These are phyloP conservation scores for Gastrophysa polygoni DNA, from an alignment of 2,888 invertebrate genomes.

Conservation along the genomic window DNA sequence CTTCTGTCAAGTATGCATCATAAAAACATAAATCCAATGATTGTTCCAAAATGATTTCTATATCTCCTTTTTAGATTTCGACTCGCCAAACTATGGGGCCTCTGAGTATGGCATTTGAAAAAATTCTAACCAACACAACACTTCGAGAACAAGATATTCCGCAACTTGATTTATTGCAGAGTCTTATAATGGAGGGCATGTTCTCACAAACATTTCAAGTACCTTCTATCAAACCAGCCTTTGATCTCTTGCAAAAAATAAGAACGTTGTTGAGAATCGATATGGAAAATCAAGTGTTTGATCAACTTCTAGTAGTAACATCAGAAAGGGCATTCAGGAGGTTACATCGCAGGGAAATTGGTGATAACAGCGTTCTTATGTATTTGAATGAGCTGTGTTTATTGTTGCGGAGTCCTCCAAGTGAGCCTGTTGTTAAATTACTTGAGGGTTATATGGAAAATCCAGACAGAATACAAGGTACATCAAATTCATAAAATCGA, in stretches of 20 bases:
- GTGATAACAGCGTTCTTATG: conserved; percentile 36
- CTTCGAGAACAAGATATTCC: conserved; percentile 25
- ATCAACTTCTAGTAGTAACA: conserved; percentile 29
- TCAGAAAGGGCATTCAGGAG: conserved; percentile 37
- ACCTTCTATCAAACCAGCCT: conserved; percentile 34
- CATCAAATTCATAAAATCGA: background rate
- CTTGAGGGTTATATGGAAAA: conserved; percentile 35
- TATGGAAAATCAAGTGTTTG: conserved; percentile 26
- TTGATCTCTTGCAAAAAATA: conserved; percentile 34
- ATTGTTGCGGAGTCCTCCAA: conserved; percentile 32
- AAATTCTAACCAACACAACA: conserved; percentile 33
- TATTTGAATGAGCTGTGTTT: conserved; percentile 41
- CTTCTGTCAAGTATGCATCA: too few species aligned
- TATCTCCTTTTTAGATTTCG: conserved; percentile 22
- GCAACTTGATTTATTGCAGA: conserved; percentile 34
- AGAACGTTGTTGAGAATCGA: conserved; percentile 32
- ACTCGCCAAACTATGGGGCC: conserved; percentile 27
- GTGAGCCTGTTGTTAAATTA: conserved; percentile 26
- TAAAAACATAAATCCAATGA: too few species aligned
- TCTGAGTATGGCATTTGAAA: conserved; percentile 31
- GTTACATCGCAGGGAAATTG: conserved; percentile 23
- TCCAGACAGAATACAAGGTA: conserved; percentile 23
- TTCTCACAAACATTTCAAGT: conserved; percentile 34
- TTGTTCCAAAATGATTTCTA: background rate
- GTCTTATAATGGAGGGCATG: conserved; percentile 33